Evolutionary conservation across 2,113 vertebrate genomes (phyloP).

Genomic region (Lycaon pictus): DNA sequence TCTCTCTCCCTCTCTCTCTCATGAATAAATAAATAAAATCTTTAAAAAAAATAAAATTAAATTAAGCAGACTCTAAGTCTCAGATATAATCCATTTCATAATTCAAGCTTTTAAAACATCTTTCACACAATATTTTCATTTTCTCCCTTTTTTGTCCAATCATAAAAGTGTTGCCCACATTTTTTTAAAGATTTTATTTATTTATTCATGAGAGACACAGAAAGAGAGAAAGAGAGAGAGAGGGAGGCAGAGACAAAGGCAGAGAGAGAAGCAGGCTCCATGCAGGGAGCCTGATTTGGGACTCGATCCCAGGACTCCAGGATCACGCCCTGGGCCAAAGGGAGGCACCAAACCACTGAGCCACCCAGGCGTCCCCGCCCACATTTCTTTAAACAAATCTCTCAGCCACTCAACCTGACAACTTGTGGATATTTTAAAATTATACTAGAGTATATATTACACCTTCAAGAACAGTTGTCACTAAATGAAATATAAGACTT

Average conservation of each 20-base stretch:
- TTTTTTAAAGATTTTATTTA: too few relatives aligned
- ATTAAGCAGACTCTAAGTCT: constrained; percentile 31
- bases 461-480: constrained; percentile 22
- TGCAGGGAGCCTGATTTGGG: too few relatives aligned
- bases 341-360: too few relatives aligned
- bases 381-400: constrained; percentile 69
- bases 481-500: constrained; percentile 30
- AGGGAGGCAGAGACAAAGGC: too few relatives aligned
- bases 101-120: constrained; percentile 40
- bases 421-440: constrained; percentile 57
- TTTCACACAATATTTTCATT: constrained; percentile 64
- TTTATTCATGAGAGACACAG: too few relatives aligned
- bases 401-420: constrained; percentile 10
- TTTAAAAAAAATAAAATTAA: too few relatives aligned
- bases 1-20: too few relatives aligned
- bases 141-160: constrained; percentile 41
- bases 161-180: constrained; percentile 58
- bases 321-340: too few relatives aligned
- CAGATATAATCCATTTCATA: constrained; percentile 53
- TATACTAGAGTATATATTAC: constrained; percentile 30
- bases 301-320: too few relatives aligned
- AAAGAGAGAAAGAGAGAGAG: too few relatives aligned
- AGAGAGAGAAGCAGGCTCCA: too few relatives aligned
- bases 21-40: too few relatives aligned
- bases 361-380: not conserved